A percentile compares a stretch with the other conserved stretches of the same genome.
Evolutionary conservation across 2,113 vertebrate species (phyloP).

Genomic region (Picathartes gymnocephalus): DNA sequence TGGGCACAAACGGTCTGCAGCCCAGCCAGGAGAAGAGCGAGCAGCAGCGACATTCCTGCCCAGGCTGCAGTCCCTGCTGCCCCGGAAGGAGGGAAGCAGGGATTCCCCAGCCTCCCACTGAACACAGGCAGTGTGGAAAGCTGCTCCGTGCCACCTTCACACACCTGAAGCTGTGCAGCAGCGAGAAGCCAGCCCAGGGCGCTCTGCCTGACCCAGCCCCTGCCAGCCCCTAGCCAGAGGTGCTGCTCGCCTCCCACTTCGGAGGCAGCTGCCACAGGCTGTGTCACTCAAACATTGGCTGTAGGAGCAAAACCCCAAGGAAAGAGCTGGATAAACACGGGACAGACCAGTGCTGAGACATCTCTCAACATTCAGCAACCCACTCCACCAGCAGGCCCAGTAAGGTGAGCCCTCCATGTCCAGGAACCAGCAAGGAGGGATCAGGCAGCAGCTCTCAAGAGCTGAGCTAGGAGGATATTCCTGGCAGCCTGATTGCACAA

Average conservation of each 20-base stretch:
- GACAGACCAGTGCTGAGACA: neutral
- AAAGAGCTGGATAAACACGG: neutral
- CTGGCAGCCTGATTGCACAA: conserved; percentile 43
- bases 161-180: neutral
- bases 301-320: neutral
- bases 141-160: neutral
- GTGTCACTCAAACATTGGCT: neutral
- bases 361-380: neutral
- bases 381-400: neutral
- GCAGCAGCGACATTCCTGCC: too few relatives aligned
- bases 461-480: neutral
- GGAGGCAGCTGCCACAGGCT: neutral
- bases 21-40: neutral
- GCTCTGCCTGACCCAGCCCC: neutral
- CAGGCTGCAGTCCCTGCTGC: too few relatives aligned
- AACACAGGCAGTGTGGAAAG: neutral
- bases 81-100: rapidly evolving
- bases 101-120: neutral
- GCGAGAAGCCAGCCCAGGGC: neutral
- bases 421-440: neutral
- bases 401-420: neutral
- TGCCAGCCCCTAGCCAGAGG: neutral
- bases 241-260: neutral
- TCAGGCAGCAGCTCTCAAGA: neutral
- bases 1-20: neutral